Evolutionary conservation across 2,888 invertebrate genomes (phyloP).

Genomic region (Cheilosia grossa): DNA sequence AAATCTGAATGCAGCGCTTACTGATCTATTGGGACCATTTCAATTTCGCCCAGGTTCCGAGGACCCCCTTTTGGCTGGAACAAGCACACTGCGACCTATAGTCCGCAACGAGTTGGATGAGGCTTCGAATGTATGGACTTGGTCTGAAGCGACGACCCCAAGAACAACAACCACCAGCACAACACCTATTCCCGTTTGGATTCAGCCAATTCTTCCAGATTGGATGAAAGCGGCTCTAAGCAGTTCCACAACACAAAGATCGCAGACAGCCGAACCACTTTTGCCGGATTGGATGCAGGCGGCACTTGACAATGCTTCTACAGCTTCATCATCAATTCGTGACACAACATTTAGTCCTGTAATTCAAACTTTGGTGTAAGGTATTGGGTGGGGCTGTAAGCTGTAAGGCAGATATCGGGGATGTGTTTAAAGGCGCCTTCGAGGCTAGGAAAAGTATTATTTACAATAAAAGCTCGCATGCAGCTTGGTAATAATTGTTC

Average conservation of each 20-base stretch:
- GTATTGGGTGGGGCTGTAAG: conserved; percentile 41
- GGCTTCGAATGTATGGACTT: background rate
- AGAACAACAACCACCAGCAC: conserved; percentile 17
- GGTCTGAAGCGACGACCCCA: background rate
- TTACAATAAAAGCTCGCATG: background rate
- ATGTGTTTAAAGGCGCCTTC: background rate
- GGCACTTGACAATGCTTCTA: background rate
- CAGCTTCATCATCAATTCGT: background rate
- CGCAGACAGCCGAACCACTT: background rate
- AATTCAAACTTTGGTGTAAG: conserved; percentile 43
- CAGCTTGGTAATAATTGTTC: too few relatives aligned
- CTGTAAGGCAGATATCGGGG: conserved; percentile 26
- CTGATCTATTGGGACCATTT: conserved; percentile 77
- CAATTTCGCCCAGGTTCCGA: conserved; percentile 50
- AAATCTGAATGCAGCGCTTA: conserved; percentile 61
- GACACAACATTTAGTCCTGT: conserved; percentile 3
- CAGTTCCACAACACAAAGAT: background rate
- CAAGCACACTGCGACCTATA: conserved; percentile 11
- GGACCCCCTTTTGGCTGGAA: background rate
- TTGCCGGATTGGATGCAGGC: background rate
- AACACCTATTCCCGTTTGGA: background rate
- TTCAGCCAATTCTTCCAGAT: background rate
- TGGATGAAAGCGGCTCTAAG: conserved; percentile 4
- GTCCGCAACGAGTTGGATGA: background rate
- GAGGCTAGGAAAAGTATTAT: conserved; percentile 14